These are phyloP conservation scores for Leptinotarsa lineolata DNA, from an alignment of 1,140 invertebrate species.

Conservation along the genomic window DNA sequence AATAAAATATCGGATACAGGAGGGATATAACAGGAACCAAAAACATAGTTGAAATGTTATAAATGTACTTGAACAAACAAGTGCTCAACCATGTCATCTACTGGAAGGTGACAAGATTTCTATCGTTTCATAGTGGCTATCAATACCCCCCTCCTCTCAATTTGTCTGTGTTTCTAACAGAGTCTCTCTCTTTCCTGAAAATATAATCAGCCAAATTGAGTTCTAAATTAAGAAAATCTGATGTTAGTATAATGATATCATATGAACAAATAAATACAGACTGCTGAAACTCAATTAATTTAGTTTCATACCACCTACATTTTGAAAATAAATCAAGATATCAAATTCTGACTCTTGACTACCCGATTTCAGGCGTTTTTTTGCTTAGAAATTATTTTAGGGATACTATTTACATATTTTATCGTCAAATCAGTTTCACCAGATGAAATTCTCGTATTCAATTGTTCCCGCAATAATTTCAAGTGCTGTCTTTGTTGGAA, in stretches of 20 bases:
- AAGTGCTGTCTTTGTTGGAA: conserved; percentile 12
- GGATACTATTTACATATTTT: not conserved
- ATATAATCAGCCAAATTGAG: conserved; percentile 15
- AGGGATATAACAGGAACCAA: too few species aligned
- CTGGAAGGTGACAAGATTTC: not conserved
- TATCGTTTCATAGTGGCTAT: conserved; percentile 12
- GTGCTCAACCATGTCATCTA: conserved; percentile 12
- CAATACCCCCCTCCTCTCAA: conserved; percentile 13
- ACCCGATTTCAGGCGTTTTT: not conserved
- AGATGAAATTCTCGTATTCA: conserved; percentile 18
- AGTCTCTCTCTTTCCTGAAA: conserved; percentile 9
- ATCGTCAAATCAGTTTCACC: conserved; percentile 11
- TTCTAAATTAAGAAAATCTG: conserved; percentile 8
- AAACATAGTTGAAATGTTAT: conserved; percentile 11
- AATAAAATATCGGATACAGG: conserved; percentile 12
- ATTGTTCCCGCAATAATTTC: conserved; percentile 11
- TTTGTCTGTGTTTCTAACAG: conserved; percentile 5
- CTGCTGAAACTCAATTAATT: conserved; percentile 10
- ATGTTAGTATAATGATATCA: conserved; percentile 16
- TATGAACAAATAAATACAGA: conserved; percentile 14
- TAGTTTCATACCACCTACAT: conserved; percentile 11
- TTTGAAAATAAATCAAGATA: conserved; percentile 9
- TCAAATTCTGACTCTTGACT: not conserved
- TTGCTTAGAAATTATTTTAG: conserved; percentile 11
- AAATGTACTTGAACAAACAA: conserved; percentile 16